phyloP scores from a whole-genome alignment of 1,140 invertebrate species.

The Tetramorium simillimum region DNA sequence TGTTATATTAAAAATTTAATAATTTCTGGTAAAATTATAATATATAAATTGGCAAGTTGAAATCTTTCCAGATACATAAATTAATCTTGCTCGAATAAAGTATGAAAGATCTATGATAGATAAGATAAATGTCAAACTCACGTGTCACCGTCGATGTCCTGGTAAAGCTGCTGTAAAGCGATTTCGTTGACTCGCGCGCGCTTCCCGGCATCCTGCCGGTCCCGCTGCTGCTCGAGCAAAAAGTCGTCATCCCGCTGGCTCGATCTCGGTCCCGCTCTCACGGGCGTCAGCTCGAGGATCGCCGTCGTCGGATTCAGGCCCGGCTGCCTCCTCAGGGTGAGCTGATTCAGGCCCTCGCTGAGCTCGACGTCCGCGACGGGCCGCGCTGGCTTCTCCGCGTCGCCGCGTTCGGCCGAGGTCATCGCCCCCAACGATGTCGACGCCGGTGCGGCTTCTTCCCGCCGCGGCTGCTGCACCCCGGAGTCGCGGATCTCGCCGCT shows the following conservation, averaged over 20 bases:
- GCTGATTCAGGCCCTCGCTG: conserved; percentile 85
- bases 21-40: too few species aligned
- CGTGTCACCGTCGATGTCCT: conserved; percentile 91
- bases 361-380: conserved; percentile 84
- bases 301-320: conserved; percentile 58
- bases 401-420: too few species aligned
- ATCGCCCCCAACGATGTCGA: neutral
- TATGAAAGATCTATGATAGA: too few species aligned
- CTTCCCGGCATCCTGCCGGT: neutral
- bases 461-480: conserved; percentile 24
- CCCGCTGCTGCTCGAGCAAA: neutral
- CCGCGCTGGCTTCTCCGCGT: neutral
- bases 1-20: too few species aligned
- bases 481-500: conserved; percentile 77
- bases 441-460: conserved; percentile 14
- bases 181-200: conserved; percentile 61
- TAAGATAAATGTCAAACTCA: conserved; percentile 84
- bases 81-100: too few species aligned
- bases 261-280: conserved; percentile 13
- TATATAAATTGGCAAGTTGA: too few species aligned
- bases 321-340: conserved; percentile 80
- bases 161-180: conserved; percentile 87
- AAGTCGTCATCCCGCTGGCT: neutral
- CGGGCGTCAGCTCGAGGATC: conserved; percentile 55
- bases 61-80: too few species aligned